phyloP scores from a whole-genome alignment of 2,113 vertebrate species.

The Pygoscelis adeliae region DNA sequence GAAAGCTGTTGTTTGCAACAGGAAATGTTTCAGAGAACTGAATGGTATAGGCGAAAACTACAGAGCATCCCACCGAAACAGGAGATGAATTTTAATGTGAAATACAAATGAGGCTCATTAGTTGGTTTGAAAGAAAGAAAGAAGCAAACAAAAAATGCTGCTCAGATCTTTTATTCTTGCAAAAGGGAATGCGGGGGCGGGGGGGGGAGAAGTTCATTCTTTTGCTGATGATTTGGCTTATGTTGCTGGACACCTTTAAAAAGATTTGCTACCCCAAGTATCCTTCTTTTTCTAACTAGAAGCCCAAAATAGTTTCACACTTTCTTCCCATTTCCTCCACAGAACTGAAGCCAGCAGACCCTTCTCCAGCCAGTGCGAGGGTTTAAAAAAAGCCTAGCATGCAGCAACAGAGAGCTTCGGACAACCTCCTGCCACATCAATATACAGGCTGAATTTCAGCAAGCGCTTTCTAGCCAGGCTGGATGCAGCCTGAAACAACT shows the following conservation, averaged over 20 bases:
- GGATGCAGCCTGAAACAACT: neutral
- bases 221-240: neutral
- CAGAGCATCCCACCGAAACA: neutral
- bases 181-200: neutral
- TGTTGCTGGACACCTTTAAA: constrained; percentile 18
- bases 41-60: neutral
- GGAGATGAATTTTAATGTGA: neutral
- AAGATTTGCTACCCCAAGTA: neutral
- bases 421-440: neutral
- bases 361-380: neutral
- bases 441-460: neutral
- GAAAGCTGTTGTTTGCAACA: neutral
- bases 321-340: neutral
- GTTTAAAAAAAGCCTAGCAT: neutral
- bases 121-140: neutral
- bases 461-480: neutral
- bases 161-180: neutral
- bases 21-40: neutral
- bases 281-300: neutral
- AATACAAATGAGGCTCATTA: neutral
- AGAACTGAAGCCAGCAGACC: neutral
- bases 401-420: neutral
- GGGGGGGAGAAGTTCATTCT: neutral
- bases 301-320: neutral
- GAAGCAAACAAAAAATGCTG: neutral